Evolutionary conservation across 2,888 invertebrate genomes (phyloP), one percentile per base, ranked within the genome.

Genomic region (Sussaba pulchella): DNA sequence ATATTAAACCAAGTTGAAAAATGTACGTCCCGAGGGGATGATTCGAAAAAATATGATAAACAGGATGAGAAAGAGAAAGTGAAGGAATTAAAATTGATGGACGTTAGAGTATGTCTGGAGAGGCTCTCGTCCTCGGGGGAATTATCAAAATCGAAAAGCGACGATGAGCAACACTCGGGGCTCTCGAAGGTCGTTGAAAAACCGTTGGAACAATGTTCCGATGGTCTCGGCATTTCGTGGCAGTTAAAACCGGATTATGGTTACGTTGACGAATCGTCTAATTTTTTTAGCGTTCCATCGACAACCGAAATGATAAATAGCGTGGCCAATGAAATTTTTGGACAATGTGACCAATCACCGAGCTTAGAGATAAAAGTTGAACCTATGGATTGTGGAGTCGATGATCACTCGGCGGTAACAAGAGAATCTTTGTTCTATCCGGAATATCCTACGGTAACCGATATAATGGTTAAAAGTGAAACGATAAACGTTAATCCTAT

Each of bases 311-410:
- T 6, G 6, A 31, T 31, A 6, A 31, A 31, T 5, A 31, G 2
- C 31, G 31, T 31, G 31, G 4, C 2, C 31, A 31, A 31, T 31
- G 52, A n/a, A 21, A 12, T 19, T 50, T 9, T 0, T 0, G 52
- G 10, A 52, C 21, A 52, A 24, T 24, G 3, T 52, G 1, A 12
- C 0, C 21, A 52, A 52, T 12, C 17, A 9, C 4, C 21, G 17
- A 9, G 1, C 14, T 1, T 9, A 10, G 8, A 31, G 36, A 2
- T 36, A 17, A 36, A 57, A 57, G 14, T 2, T 10, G 57, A 57
- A 57, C 17, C 57, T 14, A 57, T 57, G 57, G 31, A 57, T 57
- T 57, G 31, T 10, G 19, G 9, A 1, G 19, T 21, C 10, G 50
- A 50, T 3, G 31, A 21, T 8, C 9, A 57, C 17, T 31, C 57